Percentiles rank a stretch among this genome's conserved stretches.
These are phyloP conservation scores for Cephus sareptanus DNA, from an alignment of 2,888 invertebrate species.

Conservation along the genomic window DNA sequence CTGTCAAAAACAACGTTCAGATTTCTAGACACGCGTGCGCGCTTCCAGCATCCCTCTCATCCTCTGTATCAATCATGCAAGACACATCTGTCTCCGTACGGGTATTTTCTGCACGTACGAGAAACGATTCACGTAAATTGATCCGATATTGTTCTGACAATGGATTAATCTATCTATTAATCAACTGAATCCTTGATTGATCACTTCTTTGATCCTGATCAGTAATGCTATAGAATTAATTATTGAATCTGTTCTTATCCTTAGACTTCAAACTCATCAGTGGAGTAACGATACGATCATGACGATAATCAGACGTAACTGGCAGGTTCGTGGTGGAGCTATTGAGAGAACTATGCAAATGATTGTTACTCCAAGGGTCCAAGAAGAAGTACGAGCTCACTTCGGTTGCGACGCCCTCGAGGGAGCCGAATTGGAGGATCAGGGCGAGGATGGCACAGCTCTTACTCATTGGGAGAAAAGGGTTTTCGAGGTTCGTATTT, in stretches of 20 bases:
- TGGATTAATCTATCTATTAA: background rate
- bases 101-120: slow-evolving; percentile 20
- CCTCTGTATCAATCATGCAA: slow-evolving; percentile 29
- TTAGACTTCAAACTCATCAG: slow-evolving; percentile 88
- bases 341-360: slow-evolving; percentile 83
- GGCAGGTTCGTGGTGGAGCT: slow-evolving; percentile 84
- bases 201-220: background rate
- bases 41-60: slow-evolving; percentile 5
- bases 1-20: slow-evolving; percentile 28
- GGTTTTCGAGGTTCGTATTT: slow-evolving; percentile 85
- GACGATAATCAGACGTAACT: slow-evolving; percentile 75
- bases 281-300: slow-evolving; percentile 93
- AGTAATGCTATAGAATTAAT: background rate
- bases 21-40: background rate
- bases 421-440: slow-evolving; percentile 98
- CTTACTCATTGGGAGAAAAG: slow-evolving; percentile 99
- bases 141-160: background rate
- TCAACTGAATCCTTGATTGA: background rate
- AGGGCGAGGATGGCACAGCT: slow-evolving; percentile 97
- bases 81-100: slow-evolving; percentile 20
- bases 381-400: slow-evolving; percentile 86
- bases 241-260: slow-evolving; percentile 18
- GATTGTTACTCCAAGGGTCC: slow-evolving; percentile 92
- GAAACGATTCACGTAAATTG: background rate
- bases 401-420: slow-evolving; percentile 89